Evolutionary conservation across 2,888 invertebrate species (phyloP), one percentile per base, ranked within the genome.

Genomic region (Scaeva pyrastri): DNA sequence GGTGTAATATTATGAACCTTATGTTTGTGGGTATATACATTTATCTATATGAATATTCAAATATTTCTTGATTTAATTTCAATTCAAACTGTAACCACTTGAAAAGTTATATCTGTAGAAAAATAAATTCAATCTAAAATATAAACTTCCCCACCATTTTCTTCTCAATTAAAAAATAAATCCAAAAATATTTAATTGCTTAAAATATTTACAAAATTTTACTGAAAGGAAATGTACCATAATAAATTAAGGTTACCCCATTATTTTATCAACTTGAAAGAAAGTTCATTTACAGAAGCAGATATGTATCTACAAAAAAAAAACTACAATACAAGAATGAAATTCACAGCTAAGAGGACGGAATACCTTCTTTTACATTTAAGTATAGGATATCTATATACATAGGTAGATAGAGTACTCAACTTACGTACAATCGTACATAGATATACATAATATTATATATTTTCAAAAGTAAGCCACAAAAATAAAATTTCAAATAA

Each of bases 181-280:
- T 21, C 36, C 36, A 31, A 31, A 31, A 31, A 2, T 2, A 31
- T 68, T 14, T 14, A 48, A 50, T 50, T 50, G 12, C 16, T 16
- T 31, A 3, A 52, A 68, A 50, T 50, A 68, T 39, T 52, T 68
- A n/a, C 23, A 36, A n/a, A 68, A 52, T n/a, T 39, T 52, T 11
- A 21, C 50, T 36, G 39, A 52, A 55, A 79, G 66, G 55, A 45
- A 55, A 64, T 31, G 56, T 55, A 16, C 39, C 70, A 71, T 56
- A 48, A 50, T 26, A 71, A 75, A 81, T 75, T 70, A 64, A 70
- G 81, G 75, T 64, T 62, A 81, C 70, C 64, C 48, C 60, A 64
- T 71, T 45, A 56, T 16, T 66, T 45, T n/a, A 50, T 48, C 56
- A 31, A 43, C 48, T 58, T 11, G 48, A 43, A 45, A 62, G 56